Evolutionary conservation across 92 coral and sea anemone genomes (phyloP), one percentile per base, ranked within the genome.

Genomic region (Virgularia gustaviana): DNA sequence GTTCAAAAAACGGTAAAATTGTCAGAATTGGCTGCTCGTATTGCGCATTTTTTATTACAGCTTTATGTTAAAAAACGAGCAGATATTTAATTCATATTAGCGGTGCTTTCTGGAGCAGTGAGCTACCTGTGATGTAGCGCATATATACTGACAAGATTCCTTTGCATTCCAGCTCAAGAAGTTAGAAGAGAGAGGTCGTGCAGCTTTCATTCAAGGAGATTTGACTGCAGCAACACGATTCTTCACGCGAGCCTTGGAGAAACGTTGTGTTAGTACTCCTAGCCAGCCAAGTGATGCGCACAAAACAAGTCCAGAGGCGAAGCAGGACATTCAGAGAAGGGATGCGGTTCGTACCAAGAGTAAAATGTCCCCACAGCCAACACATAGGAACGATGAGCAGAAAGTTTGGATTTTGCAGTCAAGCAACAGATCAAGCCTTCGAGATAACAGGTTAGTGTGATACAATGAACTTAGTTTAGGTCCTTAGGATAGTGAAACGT

Each of bases 181-280:
- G 44, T 44, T 60, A 63, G 41, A 83, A 73, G 77, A 64, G 29
- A 49, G 72, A 34, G 88, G 88, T 3, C 76, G 78, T 1, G 70
- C 76, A 3, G 73, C 73, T 33, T 83, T 83, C 37, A 19, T 67
- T n/a, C 72, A 78, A 36, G 83, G 83, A 5, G 80, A 83, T 38
- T 47, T 83, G 36, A 9, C 41, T 36, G 75, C 78, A 18, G 88
- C 88, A 34, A 78, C 83, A 9, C 57, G 73, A 13, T 53, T 61
- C 52, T 83, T 72, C 49, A 45, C 65, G 49, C 75, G 76, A 31
- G 88, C 83, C 4, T 54, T 83, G 81, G 83, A 79, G 52, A 68
- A 68, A 22, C 37, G 51, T 18, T 30, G 55, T 28, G 34, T 19
- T n/a, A 31, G 44, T 16, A 38, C 49, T 12, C 37, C 32, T 22